A percentile compares a stretch with the other conserved stretches of the same genome.
phyloP scores from a whole-genome alignment of 2,797 vertebrate species.

The Salarias fasciatus region DNA sequence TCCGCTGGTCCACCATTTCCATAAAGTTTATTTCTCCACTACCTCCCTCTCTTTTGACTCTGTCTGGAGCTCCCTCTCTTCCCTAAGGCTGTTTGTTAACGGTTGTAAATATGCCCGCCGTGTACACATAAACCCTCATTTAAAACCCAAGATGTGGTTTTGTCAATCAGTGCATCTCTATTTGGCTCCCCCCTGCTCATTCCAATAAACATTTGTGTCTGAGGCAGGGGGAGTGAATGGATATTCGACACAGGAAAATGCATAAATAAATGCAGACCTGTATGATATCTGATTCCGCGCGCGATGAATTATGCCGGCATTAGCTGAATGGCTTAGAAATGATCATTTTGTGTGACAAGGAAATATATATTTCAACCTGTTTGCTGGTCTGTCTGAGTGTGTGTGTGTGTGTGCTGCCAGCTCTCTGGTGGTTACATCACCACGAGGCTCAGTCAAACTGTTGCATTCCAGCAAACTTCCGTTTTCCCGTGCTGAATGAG shows the following conservation, averaged over 20 bases:
- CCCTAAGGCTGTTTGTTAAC: conserved; percentile 66
- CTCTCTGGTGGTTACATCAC: conserved; percentile 48
- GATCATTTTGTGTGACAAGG: conserved; percentile 22
- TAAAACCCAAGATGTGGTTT: conserved; percentile 46
- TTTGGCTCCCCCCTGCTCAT: conserved; percentile 37
- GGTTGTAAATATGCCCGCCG: conserved; percentile 62
- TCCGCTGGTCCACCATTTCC: conserved; percentile 64
- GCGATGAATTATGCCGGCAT: conserved; percentile 22
- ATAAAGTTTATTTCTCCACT: conserved; percentile 59
- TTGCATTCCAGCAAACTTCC: conserved; percentile 68
- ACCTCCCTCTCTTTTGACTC: conserved; percentile 42
- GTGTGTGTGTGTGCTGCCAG: conserved; percentile 35
- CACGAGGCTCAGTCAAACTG: conserved; percentile 47
- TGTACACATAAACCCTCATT: conserved; percentile 47
- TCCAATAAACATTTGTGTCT: conserved; percentile 32
- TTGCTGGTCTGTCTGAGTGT: conserved; percentile 6
- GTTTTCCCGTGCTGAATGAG: conserved; percentile 63
- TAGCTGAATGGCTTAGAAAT: conserved; percentile 31
- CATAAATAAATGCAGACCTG: conserved; percentile 37
- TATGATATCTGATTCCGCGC: conserved; percentile 40
- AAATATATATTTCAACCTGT: conserved; percentile 7
- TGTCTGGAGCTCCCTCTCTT: conserved; percentile 29
- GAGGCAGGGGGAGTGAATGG: conserved; percentile 28
- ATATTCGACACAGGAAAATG: conserved; percentile 6
- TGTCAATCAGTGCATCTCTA: conserved; percentile 54